phyloP scores from a whole-genome alignment of 1,140 invertebrate genomes.

The Fopius arisanus region DNA sequence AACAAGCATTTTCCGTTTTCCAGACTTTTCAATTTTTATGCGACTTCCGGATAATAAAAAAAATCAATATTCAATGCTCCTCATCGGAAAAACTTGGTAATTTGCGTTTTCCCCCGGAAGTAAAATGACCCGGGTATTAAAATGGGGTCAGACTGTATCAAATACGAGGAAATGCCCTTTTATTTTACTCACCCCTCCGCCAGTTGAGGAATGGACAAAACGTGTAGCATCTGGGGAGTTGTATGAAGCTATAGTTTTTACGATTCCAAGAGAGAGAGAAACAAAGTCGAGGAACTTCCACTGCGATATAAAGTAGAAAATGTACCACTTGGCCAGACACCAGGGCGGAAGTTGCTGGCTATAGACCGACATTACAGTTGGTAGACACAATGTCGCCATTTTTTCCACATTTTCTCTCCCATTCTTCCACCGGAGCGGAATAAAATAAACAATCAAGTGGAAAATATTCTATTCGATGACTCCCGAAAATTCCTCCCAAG shows the following conservation, averaged over 20 bases:
- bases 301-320: slow-evolving; percentile 16
- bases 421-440: not conserved
- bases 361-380: not conserved
- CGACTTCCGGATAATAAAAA: no score
- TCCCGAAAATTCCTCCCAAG: no score
- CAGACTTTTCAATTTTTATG: no score
- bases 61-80: no score
- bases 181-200: not conserved
- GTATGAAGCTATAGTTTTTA: not conserved
- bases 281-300: not conserved
- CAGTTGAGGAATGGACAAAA: not conserved
- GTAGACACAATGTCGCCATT: not conserved
- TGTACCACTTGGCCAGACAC: slow-evolving; percentile 49
- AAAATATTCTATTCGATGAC: no score
- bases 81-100: no score
- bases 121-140: not conserved
- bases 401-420: not conserved
- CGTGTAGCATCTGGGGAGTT: not conserved
- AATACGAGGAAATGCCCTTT: not conserved
- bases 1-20: no score
- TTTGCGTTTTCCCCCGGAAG: no score
- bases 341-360: slow-evolving; percentile 34
- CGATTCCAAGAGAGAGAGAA: not conserved
- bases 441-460: not conserved
- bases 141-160: not conserved